phyloP scores from a whole-genome alignment of 2,797 vertebrate species.

The Semotilus atromaculatus region DNA sequence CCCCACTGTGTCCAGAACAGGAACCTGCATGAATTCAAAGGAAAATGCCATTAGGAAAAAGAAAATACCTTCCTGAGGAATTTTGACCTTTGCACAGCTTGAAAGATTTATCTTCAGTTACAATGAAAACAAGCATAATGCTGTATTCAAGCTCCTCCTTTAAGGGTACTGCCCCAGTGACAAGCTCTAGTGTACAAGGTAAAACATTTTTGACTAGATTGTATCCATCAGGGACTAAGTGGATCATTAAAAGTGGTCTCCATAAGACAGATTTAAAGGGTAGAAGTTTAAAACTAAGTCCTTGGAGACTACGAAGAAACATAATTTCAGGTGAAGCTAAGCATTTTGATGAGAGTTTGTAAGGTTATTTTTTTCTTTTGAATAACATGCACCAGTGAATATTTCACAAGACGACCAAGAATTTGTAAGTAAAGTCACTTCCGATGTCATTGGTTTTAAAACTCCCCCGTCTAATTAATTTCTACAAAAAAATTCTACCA shows the following conservation, averaged over 20 bases:
- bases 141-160: neutral
- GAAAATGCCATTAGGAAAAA: neutral
- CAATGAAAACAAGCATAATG: neutral
- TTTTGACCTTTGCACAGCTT: neutral
- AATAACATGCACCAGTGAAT: neutral
- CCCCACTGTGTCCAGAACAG: conserved; percentile 91
- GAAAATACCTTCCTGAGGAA: neutral
- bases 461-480: neutral
- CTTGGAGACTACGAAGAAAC: neutral
- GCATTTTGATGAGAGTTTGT: neutral
- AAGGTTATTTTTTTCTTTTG: too few relatives aligned
- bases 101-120: neutral
- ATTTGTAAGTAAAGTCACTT: neutral
- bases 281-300: neutral
- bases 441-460: neutral
- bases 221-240: neutral
- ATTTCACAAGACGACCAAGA: too few relatives aligned
- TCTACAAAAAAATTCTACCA: neutral
- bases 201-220: neutral
- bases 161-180: neutral
- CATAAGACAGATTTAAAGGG: neutral
- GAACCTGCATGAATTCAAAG: conserved; percentile 73
- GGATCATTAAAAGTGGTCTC: neutral
- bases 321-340: neutral
- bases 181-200: neutral